Evolutionary conservation across 2,888 invertebrate genomes (phyloP), one percentile per base, ranked within the genome.

Genomic region (Chesias legatella): DNA sequence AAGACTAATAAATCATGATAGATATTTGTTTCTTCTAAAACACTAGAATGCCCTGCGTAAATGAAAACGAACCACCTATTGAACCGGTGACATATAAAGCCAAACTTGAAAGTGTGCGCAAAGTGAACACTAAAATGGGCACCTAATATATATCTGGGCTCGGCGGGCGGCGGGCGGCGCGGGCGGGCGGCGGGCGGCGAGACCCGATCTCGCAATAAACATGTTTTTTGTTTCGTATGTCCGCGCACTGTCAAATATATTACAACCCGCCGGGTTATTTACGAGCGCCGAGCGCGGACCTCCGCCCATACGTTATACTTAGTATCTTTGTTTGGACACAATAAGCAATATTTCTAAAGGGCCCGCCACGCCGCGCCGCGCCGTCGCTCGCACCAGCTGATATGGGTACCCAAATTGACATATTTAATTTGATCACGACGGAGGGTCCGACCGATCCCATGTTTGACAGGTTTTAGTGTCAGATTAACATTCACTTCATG

Each of bases 321-420:
- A 84, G 85, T 86, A 88, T 86, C 88, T 88, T 85, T 88, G 88
- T 88, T 88, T 88, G 86, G 86, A 88, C 88, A 88, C 88, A 86
- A 88, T 88, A 85, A 86, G 86, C 84, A 81, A 88, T 88, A 88
- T 88, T 88, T 88, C 84, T 83, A 85, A 84, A 83, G 84, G 83
- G 79, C 74, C 76, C 64, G 79, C 75, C 78, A n/a, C n/a, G n/a
- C n/a, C n/a, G n/a, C n/a, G n/a, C n/a, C n/a, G 63, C 62, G 66
- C 79, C 83, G 83, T 81, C 85, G 78, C 76, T 76, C 77, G 83
- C 88, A 86, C 86, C 88, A 85, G 85, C 83, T 88, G 88, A 88
- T 88, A 86, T 83, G 86, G 86, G 88, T 88, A 75, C 79, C 80
- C 79, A 79, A 88, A 88, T 88, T 88, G 88, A 88, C 88, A 86